Evolutionary conservation across 2,797 vertebrate species (phyloP), one percentile per base, ranked within the genome.

Genomic region (Lindbergichthys nudifrons): DNA sequence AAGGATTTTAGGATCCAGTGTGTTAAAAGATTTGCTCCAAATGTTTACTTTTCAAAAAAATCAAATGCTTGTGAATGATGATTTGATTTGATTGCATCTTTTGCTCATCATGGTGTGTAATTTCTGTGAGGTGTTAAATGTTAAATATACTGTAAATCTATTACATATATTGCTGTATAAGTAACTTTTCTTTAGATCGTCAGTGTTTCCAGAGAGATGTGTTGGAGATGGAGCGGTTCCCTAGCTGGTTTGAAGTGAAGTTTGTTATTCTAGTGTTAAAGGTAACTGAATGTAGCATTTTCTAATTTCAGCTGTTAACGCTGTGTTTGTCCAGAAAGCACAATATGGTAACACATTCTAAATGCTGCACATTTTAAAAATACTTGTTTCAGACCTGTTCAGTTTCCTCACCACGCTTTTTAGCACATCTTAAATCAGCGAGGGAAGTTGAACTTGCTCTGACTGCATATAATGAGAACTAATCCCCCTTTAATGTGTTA

Each of bases 231-330:
- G 60, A 73, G 70, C 69, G 56, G 65, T 82, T 79, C 74, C 70
- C 45, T 83, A 36, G 62, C 70, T 70, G 80, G 77, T 80, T 73
- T 83, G 42, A 85, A 86, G 76, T 90, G 68, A 89, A 66, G 65
- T 72, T 76, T 84, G 76, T 85, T 81, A 70, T 87, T 88, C 72
- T 83, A 43, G 71, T 93, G 86, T 87, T 77, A 61, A 79, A 81
- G 77, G 84, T 89, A 69, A 79, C 78, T 90, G 92, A 94, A 93
- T 91, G 92, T 92, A 93, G 87, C 84, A 81, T 89, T 90, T 89
- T 74, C 63, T 71, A 86, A 67, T 75, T 82, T 61, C 77, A 84
- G 75, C 70, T 63, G 67, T 84, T 87, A 51, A 51, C 10, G 21
- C 64, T 61, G 73, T 80, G 65, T 88, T 80, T 65, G 77, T 86